Conservation (phyloP, 2,888 invertebrate species). For the Gari tellinella region DNA sequence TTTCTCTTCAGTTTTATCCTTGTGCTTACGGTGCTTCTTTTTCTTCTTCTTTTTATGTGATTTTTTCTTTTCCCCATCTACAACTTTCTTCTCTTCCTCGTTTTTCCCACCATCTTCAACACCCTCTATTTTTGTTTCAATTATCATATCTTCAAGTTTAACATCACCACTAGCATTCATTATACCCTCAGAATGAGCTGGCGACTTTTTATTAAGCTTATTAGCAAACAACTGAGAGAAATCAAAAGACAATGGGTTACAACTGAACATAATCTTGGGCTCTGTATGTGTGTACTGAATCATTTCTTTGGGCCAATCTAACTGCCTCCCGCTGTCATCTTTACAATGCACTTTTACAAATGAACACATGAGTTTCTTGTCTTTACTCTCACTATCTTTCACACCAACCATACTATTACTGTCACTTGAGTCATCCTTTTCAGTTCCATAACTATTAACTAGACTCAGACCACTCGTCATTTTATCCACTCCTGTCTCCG, state of each 20-base stretch:
- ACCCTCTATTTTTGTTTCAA: constrained; percentile 29
- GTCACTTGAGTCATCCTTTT: constrained; percentile 13
- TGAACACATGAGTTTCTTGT: constrained; percentile 49
- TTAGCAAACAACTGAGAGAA: constrained; percentile 71
- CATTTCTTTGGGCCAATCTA: constrained; percentile 83
- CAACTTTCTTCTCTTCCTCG: constrained; percentile 30
- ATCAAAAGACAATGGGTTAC: constrained; percentile 82
- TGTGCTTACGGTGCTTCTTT: constrained; percentile 54
- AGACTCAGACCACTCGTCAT: neutral
- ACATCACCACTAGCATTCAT: constrained; percentile 11
- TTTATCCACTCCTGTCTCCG: constrained; percentile 8
- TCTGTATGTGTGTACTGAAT: constrained; percentile 76
- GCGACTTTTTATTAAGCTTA: constrained; percentile 45
- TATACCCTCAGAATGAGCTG: constrained; percentile 12
- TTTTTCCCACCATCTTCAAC: constrained; percentile 29
- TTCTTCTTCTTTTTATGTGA: constrained; percentile 51
- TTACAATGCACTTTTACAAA: constrained; percentile 76
- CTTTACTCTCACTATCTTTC: constrained; percentile 5
- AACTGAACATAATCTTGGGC: constrained; percentile 78
- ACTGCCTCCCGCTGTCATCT: constrained; percentile 69
- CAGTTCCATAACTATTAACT: constrained; percentile 10
- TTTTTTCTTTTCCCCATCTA: constrained; percentile 47
- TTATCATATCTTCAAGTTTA: constrained; percentile 12
- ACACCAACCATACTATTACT: neutral
- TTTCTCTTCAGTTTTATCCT: constrained; percentile 54